Evolutionary conservation across 1,140 invertebrate genomes (phyloP).

Genomic region (Adelges cooleyi): DNA sequence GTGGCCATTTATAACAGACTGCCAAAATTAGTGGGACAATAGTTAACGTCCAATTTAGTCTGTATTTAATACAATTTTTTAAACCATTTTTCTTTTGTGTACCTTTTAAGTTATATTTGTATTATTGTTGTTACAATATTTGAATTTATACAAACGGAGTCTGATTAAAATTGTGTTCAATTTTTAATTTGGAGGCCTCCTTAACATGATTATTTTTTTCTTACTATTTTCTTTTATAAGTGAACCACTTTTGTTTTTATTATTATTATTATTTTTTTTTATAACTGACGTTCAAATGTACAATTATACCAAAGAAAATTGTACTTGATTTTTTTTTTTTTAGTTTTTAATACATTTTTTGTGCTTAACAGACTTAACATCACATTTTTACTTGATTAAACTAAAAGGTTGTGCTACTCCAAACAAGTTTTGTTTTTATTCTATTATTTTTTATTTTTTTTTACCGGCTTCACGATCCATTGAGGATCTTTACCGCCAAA

Average conservation of each 20-base stretch:
- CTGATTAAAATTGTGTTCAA: conserved; percentile 21
- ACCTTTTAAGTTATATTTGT: neutral
- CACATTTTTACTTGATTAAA: conserved; percentile 23
- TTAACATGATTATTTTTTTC: neutral
- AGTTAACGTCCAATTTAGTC: neutral
- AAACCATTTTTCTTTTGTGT: neutral
- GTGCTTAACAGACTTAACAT: conserved; percentile 22
- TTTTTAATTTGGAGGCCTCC: neutral
- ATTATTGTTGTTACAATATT: neutral
- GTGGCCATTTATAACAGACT: conserved; percentile 6
- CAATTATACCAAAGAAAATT: conserved; percentile 14
- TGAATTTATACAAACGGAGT: conserved; percentile 27
- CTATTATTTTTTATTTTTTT: too few relatives aligned
- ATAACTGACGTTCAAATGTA: neutral
- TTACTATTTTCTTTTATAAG: conserved; percentile 1
- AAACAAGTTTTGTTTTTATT: too few relatives aligned
- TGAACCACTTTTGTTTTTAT: neutral
- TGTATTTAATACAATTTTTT: neutral
- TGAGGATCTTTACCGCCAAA: too few relatives aligned
- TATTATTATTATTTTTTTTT: neutral
- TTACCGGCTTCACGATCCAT: too few relatives aligned
- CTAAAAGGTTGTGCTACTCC: conserved; percentile 13
- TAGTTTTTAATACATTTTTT: neutral
- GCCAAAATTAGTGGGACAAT: conserved; percentile 4
- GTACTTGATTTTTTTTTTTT: conserved; percentile 14